Conservation (phyloP, 2,888 invertebrate species). For the Amaurobius ferox region DNA sequence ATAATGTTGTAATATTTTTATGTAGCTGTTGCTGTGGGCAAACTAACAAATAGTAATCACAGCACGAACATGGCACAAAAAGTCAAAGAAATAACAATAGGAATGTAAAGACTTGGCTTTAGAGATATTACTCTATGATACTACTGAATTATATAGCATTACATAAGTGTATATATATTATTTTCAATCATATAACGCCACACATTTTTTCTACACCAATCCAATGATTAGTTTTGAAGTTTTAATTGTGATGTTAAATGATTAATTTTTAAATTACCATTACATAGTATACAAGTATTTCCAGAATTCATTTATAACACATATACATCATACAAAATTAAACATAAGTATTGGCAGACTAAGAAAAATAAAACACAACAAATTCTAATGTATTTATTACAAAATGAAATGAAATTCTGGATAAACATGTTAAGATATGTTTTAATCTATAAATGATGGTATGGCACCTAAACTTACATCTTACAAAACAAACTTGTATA, state of each 20-base stretch:
- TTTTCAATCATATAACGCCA: constrained; percentile 32
- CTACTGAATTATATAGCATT: constrained; percentile 69
- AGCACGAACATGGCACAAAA: constrained; percentile 70
- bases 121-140: constrained; percentile 62
- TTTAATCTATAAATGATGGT: constrained; percentile 7
- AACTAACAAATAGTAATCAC: constrained; percentile 63
- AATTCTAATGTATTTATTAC: neutral
- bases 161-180: constrained; percentile 63
- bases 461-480: neutral
- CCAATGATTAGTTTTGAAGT: neutral
- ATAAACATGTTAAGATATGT: constrained; percentile 3
- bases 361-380: neutral
- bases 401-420: neutral
- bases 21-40: constrained; percentile 59
- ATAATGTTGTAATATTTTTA: constrained; percentile 45
- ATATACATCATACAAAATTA: neutral
- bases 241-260: neutral
- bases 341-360: neutral
- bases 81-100: constrained; percentile 61
- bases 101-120: constrained; percentile 67
- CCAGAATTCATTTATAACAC: neutral
- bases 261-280: neutral
- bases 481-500: neutral
- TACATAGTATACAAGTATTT: neutral
- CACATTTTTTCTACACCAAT: constrained; percentile 20